A percentile compares a stretch with the other conserved stretches of the same genome.
Conservation (phyloP, 1,140 invertebrate species). For the Eulimnadia texana region DNA sequence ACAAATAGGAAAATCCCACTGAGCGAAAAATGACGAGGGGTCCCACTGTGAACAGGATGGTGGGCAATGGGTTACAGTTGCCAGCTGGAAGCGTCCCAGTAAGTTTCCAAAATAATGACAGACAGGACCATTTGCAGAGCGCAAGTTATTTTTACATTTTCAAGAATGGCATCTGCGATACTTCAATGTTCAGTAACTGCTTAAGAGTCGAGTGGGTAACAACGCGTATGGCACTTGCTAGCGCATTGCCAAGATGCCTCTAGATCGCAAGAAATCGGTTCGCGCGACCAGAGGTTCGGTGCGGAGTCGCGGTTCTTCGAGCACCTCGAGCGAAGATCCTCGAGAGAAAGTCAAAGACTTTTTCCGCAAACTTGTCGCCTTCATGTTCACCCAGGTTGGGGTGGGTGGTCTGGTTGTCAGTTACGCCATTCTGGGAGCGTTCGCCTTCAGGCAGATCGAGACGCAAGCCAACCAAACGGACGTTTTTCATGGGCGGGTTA, state of each 20-base stretch:
- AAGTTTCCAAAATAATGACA: neutral
- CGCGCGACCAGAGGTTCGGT: slow-evolving; percentile 31
- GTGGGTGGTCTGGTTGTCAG: slow-evolving; percentile 85
- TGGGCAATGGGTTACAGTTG: neutral
- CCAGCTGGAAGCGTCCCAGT: neutral
- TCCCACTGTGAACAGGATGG: too few species aligned
- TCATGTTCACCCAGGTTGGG: slow-evolving; percentile 83
- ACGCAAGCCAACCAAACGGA: slow-evolving; percentile 43
- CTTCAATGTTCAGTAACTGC: too few species aligned
- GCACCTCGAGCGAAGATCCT: slow-evolving; percentile 42
- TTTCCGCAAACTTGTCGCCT: slow-evolving; percentile 65
- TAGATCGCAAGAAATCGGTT: slow-evolving; percentile 14
- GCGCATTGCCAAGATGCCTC: too few species aligned
- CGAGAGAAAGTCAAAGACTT: slow-evolving; percentile 61
- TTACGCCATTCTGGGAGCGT: slow-evolving; percentile 87
- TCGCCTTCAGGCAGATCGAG: slow-evolving; percentile 79
- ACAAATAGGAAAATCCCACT: too few species aligned
- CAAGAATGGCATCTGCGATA: too few species aligned
- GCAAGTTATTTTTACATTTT: neutral
- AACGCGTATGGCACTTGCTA: too few species aligned
- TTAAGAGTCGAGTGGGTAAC: too few species aligned
- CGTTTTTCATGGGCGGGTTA: slow-evolving; percentile 26
- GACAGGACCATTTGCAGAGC: neutral
- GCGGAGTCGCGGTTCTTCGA: slow-evolving; percentile 48
- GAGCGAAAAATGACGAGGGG: too few species aligned